Conservation (phyloP, 2,797 vertebrate species). For the Acanthiza pusilla region DNA sequence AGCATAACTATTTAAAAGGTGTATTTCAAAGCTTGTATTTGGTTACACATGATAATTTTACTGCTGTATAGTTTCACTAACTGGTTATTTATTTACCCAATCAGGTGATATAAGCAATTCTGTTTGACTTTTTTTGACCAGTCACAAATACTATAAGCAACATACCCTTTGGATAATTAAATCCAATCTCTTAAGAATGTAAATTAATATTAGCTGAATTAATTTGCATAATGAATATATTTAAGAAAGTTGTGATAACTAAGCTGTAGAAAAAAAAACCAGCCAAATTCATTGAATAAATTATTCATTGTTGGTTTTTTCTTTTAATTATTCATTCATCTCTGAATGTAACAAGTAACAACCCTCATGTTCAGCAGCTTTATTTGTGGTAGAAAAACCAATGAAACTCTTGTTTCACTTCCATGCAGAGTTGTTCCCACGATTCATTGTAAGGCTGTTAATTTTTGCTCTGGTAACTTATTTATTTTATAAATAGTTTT, state of each 20-base stretch:
- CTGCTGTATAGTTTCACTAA: background rate
- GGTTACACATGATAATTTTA: background rate
- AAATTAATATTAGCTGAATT: slow-evolving; percentile 44
- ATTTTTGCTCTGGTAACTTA: background rate
- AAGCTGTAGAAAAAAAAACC: background rate
- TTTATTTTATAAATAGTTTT: background rate
- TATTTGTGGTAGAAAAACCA: background rate
- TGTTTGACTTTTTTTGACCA: slow-evolving; percentile 18
- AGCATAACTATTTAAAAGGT: background rate
- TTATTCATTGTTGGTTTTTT: slow-evolving; percentile 19
- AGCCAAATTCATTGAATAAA: slow-evolving; percentile 41
- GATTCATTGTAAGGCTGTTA: background rate
- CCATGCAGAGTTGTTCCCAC: background rate
- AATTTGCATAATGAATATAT: slow-evolving; percentile 39
- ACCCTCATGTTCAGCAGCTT: background rate
- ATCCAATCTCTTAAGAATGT: slow-evolving; percentile 19
- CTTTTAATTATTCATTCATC: slow-evolving; percentile 36
- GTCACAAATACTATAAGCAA: background rate
- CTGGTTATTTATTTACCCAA: background rate
- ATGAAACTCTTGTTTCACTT: background rate
- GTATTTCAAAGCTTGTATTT: background rate
- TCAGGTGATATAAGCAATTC: background rate
- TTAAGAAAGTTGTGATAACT: slow-evolving; percentile 39
- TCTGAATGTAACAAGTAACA: slow-evolving; percentile 18
- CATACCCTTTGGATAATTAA: background rate